Evolutionary conservation across 2,113 vertebrate species (phyloP).

Genomic region (Charina bottae): DNA sequence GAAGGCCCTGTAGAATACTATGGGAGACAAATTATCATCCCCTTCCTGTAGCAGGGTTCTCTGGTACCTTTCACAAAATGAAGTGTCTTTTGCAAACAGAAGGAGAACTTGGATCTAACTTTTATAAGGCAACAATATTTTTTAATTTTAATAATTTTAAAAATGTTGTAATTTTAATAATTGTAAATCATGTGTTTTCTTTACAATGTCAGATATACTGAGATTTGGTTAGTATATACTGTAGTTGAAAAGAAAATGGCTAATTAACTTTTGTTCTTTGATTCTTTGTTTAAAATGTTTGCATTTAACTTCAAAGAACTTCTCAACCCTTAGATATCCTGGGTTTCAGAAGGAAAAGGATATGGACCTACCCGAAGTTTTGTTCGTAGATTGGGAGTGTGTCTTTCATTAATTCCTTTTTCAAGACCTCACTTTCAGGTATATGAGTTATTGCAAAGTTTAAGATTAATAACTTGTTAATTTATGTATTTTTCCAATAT

Average conservation of each 20-base stretch:
- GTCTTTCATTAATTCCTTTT: neutral
- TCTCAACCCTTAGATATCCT: neutral
- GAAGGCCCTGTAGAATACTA: neutral
- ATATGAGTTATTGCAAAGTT: neutral
- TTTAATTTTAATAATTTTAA: neutral
- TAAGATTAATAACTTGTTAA: neutral
- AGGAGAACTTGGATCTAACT: neutral
- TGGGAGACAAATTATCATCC: neutral
- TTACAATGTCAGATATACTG: neutral
- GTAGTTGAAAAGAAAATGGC: neutral
- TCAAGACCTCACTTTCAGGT: conserved; percentile 2
- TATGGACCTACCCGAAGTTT: neutral
- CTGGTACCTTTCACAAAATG: neutral
- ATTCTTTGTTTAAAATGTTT: neutral
- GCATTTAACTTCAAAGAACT: neutral
- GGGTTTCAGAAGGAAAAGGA: neutral
- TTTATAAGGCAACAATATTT: neutral
- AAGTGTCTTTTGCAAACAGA: neutral
- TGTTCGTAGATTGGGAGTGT: neutral
- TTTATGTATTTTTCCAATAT: neutral
- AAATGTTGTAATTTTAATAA: neutral
- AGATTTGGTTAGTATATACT: neutral
- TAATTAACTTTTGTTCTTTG: neutral
- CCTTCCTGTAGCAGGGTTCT: neutral
- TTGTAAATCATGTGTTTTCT: neutral